Evolutionary conservation across 2,797 vertebrate genomes (phyloP).

Genomic region (Sebastes cheni): DNA sequence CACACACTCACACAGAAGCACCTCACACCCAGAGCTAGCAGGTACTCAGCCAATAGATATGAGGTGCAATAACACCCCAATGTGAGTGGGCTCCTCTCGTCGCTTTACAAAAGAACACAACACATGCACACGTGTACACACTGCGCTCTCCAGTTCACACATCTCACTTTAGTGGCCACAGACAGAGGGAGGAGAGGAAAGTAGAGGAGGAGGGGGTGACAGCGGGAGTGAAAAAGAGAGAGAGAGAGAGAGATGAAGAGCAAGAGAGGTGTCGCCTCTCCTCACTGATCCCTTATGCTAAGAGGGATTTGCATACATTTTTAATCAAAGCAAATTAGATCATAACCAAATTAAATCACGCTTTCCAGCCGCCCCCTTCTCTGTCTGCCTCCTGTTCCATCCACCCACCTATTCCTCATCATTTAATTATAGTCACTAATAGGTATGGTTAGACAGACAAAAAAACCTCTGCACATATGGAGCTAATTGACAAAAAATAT

Average conservation of each 20-base stretch:
- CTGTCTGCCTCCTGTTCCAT: slow-evolving; percentile 77
- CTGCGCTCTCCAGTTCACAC: slow-evolving; percentile 55
- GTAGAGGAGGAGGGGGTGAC: slow-evolving; percentile 36
- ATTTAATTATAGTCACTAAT: slow-evolving; percentile 82
- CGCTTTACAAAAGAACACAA: slow-evolving; percentile 40
- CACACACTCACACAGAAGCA: slow-evolving; percentile 15
- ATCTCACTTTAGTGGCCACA: slow-evolving; percentile 60
- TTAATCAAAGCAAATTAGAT: slow-evolving; percentile 90
- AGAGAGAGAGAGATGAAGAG: slow-evolving; percentile 31
- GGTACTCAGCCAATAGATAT: slow-evolving; percentile 50
- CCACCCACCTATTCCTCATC: slow-evolving; percentile 80
- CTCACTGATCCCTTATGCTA: slow-evolving; percentile 82
- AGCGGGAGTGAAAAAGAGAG: slow-evolving; percentile 41
- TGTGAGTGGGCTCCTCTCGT: slow-evolving; percentile 57
- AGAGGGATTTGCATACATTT: slow-evolving; percentile 88
- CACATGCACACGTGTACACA: slow-evolving; percentile 50
- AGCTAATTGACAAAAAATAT: slow-evolving; percentile 30
- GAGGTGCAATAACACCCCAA: slow-evolving; percentile 64
- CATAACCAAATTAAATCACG: slow-evolving; percentile 87
- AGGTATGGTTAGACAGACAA: slow-evolving; percentile 73
- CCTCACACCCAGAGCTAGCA: slow-evolving; percentile 40
- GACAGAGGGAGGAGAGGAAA: slow-evolving; percentile 51
- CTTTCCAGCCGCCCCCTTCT: slow-evolving; percentile 80
- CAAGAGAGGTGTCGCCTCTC: slow-evolving; percentile 75
- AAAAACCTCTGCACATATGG: slow-evolving; percentile 34